phyloP scores from a whole-genome alignment of 23 tunicate species.

The Styela plicata region DNA sequence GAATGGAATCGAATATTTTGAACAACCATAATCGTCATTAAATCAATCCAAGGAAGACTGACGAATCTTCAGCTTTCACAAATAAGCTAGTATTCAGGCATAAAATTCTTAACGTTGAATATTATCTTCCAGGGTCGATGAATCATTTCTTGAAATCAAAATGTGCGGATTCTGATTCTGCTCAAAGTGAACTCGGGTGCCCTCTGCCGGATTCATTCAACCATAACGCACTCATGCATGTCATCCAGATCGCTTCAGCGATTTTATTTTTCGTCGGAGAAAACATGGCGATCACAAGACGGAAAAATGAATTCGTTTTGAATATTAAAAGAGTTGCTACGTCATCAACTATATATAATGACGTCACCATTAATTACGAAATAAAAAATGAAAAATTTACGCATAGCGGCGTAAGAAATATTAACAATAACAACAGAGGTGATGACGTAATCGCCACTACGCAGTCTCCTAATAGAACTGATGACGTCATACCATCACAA shows the following conservation, averaged over 20 bases:
- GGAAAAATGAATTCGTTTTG: background rate
- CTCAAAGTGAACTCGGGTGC: slow-evolving; percentile 52
- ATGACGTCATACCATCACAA: background rate
- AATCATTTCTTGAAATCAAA: slow-evolving; percentile 15
- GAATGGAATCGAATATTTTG: too few species aligned
- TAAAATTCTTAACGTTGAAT: too few species aligned
- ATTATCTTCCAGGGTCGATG: slow-evolving; percentile 29
- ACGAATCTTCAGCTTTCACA: too few species aligned
- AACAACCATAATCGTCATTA: too few species aligned
- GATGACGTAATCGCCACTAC: background rate
- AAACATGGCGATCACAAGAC: slow-evolving; percentile 27
- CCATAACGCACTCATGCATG: slow-evolving; percentile 87
- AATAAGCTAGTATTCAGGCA: too few species aligned
- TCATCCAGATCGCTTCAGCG: slow-evolving; percentile 40
- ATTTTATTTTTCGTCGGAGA: slow-evolving; percentile 51
- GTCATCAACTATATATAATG: slow-evolving; percentile 17
- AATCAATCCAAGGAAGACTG: too few species aligned
- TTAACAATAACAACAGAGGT: slow-evolving; percentile 1
- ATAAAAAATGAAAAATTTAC: background rate
- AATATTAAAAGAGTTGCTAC: background rate
- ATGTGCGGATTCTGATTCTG: slow-evolving; percentile 52
- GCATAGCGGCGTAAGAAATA: background rate
- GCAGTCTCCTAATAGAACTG: background rate
- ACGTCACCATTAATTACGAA: background rate
- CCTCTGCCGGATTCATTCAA: slow-evolving; percentile 88